Evolutionary conservation across 2,888 invertebrate species (phyloP).

Genomic region (Temnothorax unifasciatus): DNA sequence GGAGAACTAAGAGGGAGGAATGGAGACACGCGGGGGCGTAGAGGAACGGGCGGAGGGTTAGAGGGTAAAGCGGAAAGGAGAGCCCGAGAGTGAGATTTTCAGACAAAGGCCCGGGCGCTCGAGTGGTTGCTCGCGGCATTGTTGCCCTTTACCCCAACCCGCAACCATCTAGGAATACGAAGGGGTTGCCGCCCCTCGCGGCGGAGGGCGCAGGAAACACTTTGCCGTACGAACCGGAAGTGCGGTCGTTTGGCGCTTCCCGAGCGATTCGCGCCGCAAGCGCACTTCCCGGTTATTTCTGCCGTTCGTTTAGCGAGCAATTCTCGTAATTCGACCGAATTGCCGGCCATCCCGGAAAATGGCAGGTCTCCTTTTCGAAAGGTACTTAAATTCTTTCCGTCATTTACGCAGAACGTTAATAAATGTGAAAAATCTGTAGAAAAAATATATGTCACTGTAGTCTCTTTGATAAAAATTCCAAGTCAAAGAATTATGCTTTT

Average conservation of each 20-base stretch:
- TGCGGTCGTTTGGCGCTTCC: conserved; percentile 82
- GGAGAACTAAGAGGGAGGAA: conserved; percentile 44
- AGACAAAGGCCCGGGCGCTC: conserved; percentile 79
- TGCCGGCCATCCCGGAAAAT: conserved; percentile 24
- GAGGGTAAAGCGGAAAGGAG: conserved; percentile 59
- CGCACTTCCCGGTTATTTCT: conserved; percentile 58
- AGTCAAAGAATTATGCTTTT: not conserved
- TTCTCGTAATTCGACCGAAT: conserved; percentile 36
- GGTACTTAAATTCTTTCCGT: not conserved
- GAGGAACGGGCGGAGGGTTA: conserved; percentile 41
- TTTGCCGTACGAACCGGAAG: conserved; percentile 80
- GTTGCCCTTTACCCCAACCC: conserved; percentile 82
- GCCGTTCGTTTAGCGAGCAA: conserved; percentile 19
- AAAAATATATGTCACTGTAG: not conserved
- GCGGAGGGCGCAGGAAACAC: conserved; percentile 76
- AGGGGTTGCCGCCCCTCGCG: conserved; percentile 68
- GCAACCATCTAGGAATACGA: conserved; percentile 57
- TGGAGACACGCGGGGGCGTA: not conserved
- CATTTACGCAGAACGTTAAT: not conserved
- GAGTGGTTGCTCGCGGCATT: conserved; percentile 83
- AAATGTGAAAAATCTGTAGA: not conserved
- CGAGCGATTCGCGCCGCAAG: conserved; percentile 62
- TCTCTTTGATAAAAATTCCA: not conserved
- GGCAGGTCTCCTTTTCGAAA: not conserved
- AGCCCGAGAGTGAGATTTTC: conserved; percentile 77